Evolutionary conservation across 1,140 invertebrate species (phyloP), one percentile per base, ranked within the genome.

Genomic region (Laupala kohalensis): DNA sequence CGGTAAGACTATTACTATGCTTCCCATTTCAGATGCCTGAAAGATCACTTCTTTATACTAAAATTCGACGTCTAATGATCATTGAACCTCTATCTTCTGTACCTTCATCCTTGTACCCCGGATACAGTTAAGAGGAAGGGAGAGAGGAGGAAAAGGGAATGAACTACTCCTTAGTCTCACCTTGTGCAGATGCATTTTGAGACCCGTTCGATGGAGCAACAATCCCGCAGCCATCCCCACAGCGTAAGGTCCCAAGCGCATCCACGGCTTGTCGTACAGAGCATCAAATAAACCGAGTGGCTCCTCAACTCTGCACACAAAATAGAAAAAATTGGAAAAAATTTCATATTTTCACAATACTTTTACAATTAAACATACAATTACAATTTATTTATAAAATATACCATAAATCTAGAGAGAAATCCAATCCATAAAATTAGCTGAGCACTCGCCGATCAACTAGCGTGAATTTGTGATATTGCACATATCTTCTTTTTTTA

Each of bases 271-370:
- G 68, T 82, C 80, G 67, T 80, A 80, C 13, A 82, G 74, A 73
- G 78, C 80, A 25, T 82, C 80, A 66, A 81, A 82, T 73, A 80
- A 77, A 12, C 78, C 79, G 64, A 82, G 80, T 25, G 81, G 80
- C 74, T 82, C 78, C 63, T 77, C 74, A 53, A 81, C 78, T n/a
- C 81, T 83, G 73, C 28, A 4, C 63, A 71, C 9, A 66, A 66
- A 24, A 71, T 23, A 71, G 28, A 30, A 69, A 23, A 69, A 12
- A 15, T 67, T 12, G 9, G 24, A 67, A 23, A 67, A 23, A 67
- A 23, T 67, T n/a, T 12, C 25, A 12, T 9, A 5, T 6, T 5
- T 26, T 5, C 5, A 29, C n/a, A 5, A 30, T n/a, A 15, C 5
- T 5, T 9, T 69, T n/a, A 5, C 23, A 5, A 30, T 5, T 69